Evolutionary conservation across 2,113 vertebrate genomes (phyloP), one percentile per base, ranked within the genome.

Genomic region (Mirounga angustirostris): DNA sequence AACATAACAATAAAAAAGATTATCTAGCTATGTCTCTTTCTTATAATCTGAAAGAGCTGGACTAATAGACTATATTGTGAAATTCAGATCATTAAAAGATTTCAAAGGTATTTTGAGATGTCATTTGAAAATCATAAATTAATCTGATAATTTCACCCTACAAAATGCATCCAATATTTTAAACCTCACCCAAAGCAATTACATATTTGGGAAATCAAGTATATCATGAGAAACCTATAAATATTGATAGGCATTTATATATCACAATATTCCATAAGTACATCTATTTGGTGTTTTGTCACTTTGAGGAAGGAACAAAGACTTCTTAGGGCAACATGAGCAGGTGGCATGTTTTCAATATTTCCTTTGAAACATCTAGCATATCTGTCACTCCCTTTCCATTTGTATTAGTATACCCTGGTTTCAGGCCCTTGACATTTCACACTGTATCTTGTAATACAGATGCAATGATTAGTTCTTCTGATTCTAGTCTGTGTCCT

Each of bases 121-220:
- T 69, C 24, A 30, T 82, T 76, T 74, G 50, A 85, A 95, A 91
- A 59, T 46, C 50, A 30, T 52, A 67, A 79, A 80, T 12, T 95
- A 56, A 63, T 61, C 19, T 52, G 74, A 65, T 56, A 91, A 84
- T 54, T 91, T 69, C 26, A 54, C 43, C 21, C n/a, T 61, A 58
- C 12, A 56, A 91, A 91, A 80, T 65, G 22, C 28, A 88, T 58
- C 36, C 24, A 69, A 46, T 84, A 88, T 50, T 56, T 74, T 61
- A 97, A 79, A 33, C 24, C 36, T 83, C 46, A 67, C 58, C 36
- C 18, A 89, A 94, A 92, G 43, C 28, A 46, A 61, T 30, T 78
- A 61, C 73, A 46, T n/a, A 86, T 94, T 58, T 94, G 26, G 71
- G 81, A 95, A 95, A 93, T 54, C 10, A 88, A 74, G 9, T 83